Base-by-base conservation (phyloP, 2,797 vertebrate species). In the Hemitrygon akajei region DNA sequence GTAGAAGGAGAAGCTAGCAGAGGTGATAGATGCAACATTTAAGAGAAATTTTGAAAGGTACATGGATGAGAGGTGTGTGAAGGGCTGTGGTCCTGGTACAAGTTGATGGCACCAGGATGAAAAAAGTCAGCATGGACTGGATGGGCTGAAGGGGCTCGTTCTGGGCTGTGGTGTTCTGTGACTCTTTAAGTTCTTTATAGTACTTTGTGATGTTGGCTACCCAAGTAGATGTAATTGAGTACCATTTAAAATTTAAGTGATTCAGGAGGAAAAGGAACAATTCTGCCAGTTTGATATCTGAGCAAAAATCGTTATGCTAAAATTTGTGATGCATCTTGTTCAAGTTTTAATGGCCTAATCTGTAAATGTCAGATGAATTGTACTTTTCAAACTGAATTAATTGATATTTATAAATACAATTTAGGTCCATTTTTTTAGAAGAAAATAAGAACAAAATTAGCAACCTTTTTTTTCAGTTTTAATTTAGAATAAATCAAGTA, bases 331-430 rank as follows among this genome's bases (percentile, higher is more conserved):
- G 7, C 71, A 76, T 75, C 91, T 30, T 40, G 60, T 25, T 93
- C 40, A 56, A 71, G 18, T 76, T 93, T 76, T 75, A 75, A 58
- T 93, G 47, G 91, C 66, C 30, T 92, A 92, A 92, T 75, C 66
- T 71, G 37, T 76, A 93, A 93, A 93, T 30, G 40, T 93, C 37
- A 93, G 16, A 20, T 7, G 77, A 79, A 86, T 56, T 22, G 76
- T 75, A 75, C 12, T 93, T 75, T 37, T 56, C 1, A 14, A 47
- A 73, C 12, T 93, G 91, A 25, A 25, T 30, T 75, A 93, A 58
- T 5, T 56, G 6, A 11, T 56, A 93, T 40, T 73, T 30, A 40
- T 56, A 9, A 75, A 93, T 58, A 75, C 7, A 76, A 76, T n/a
- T 56, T 93, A 27, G 7, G 12, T 20, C 91, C 25, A 37, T 76